Evolutionary conservation across 2,113 vertebrate genomes (phyloP).

Genomic region (Suncus etruscus): DNA sequence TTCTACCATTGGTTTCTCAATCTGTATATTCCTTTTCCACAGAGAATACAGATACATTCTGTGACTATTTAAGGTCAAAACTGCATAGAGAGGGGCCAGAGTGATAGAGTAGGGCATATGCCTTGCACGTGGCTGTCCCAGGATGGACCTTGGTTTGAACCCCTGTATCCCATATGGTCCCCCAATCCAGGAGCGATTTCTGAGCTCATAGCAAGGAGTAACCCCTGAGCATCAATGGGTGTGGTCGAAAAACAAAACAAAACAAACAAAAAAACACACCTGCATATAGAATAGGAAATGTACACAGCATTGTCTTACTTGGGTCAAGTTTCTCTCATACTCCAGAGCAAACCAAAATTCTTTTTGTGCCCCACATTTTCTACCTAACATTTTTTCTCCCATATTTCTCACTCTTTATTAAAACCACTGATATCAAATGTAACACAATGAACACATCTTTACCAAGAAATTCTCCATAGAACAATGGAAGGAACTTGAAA

Average conservation of each 20-base stretch:
- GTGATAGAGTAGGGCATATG: no score
- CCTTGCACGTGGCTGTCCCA: no score
- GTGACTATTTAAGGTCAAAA: background rate
- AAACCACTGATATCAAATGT: slow-evolving; percentile 9
- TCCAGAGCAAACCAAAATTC: background rate
- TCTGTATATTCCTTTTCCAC: background rate
- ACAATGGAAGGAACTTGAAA: slow-evolving; percentile 19
- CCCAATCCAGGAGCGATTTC: no score
- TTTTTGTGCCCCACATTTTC: slow-evolving; percentile 13
- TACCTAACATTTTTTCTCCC: background rate
- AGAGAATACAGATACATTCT: background rate
- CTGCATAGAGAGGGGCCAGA: background rate
- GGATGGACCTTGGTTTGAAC: no score
- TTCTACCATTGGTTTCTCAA: background rate
- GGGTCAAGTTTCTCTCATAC: background rate
- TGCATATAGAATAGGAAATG: background rate
- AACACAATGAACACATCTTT: slow-evolving; percentile 44
- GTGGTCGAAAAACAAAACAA: no score
- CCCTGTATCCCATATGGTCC: no score
- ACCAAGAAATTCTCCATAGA: slow-evolving; percentile 61
- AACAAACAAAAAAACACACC: no score
- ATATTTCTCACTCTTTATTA: background rate
- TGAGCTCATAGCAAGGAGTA: no score
- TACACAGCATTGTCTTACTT: background rate
- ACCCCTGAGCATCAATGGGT: no score